A percentile compares a stretch with the other conserved stretches of the same genome.
These are phyloP conservation scores for Iphiclides podalirius DNA, from an alignment of 2,888 invertebrate genomes.

Conservation along the genomic window DNA sequence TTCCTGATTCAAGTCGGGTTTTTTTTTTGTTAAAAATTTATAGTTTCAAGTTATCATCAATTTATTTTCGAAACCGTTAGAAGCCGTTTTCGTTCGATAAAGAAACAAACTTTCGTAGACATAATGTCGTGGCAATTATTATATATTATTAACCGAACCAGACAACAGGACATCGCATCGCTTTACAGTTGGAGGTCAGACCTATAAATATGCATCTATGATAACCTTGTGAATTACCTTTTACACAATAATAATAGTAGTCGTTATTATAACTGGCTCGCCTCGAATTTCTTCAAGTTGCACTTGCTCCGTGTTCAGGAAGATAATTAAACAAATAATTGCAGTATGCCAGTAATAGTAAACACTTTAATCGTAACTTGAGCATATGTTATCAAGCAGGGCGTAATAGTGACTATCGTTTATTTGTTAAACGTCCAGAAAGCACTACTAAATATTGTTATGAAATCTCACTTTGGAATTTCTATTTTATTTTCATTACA, in stretches of 20 bases:
- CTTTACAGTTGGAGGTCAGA: conserved; percentile 10
- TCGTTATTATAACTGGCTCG: conserved; percentile 26
- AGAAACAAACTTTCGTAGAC: too few relatives aligned
- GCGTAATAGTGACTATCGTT: neutral
- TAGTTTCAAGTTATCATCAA: too few relatives aligned
- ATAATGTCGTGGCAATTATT: too few relatives aligned
- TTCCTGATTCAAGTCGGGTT: too few relatives aligned
- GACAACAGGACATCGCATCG: neutral
- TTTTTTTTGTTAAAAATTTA: too few relatives aligned
- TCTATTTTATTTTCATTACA: too few relatives aligned
- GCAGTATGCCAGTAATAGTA: neutral
- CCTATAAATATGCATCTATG: conserved; percentile 21
- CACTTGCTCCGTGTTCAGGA: conserved; percentile 3
- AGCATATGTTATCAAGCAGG: neutral
- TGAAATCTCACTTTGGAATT: too few relatives aligned
- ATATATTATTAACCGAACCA: too few relatives aligned
- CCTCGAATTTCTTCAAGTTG: conserved; percentile 29
- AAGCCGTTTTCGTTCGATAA: too few relatives aligned
- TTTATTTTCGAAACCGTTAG: too few relatives aligned
- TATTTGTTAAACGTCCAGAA: neutral
- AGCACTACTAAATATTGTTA: too few relatives aligned
- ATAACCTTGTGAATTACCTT: conserved; percentile 27
- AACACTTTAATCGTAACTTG: neutral
- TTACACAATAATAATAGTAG: conserved; percentile 21
- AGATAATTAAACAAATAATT: conserved; percentile 2